Evolutionary conservation across 2,888 invertebrate genomes (phyloP).

Genomic region (Melipona beecheii): DNA sequence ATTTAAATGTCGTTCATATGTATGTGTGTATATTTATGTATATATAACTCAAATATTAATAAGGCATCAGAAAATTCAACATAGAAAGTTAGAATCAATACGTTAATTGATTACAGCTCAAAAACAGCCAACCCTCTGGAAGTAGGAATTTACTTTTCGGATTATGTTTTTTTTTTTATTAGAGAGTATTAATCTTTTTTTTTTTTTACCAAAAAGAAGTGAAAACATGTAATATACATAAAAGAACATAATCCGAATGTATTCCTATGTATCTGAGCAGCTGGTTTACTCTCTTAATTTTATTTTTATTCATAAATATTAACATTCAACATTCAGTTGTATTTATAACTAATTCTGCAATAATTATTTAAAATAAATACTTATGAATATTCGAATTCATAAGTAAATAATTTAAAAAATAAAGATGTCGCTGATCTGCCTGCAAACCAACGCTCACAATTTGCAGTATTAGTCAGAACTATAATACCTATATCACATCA

Average conservation of each 20-base stretch:
- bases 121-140: slow-evolving; percentile 67
- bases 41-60: slow-evolving; percentile 69
- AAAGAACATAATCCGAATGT: slow-evolving; percentile 70
- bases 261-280: slow-evolving; percentile 57
- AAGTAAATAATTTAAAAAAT: slow-evolving; percentile 16
- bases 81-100: slow-evolving; percentile 68
- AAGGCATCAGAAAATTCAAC: slow-evolving; percentile 72
- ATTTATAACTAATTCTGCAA: slow-evolving; percentile 16
- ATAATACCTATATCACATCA: slow-evolving; percentile 73
- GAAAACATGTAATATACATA: neutral
- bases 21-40: slow-evolving; percentile 63
- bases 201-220: neutral
- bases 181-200: neutral
- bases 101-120: slow-evolving; percentile 71
- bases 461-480: slow-evolving; percentile 64
- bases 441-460: slow-evolving; percentile 73
- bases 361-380: slow-evolving; percentile 2
- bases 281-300: slow-evolving; percentile 62
- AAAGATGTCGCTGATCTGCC: slow-evolving; percentile 67
- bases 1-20: slow-evolving; percentile 61
- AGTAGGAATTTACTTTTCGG: slow-evolving; percentile 62
- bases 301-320: slow-evolving; percentile 10
- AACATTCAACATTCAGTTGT: slow-evolving; percentile 17
- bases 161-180: slow-evolving; percentile 59
- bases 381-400: neutral